Percentiles rank a stretch among this genome's conserved stretches.
Conservation (phyloP, 2,797 vertebrate genomes). For the Crypturellus tataupa region DNA sequence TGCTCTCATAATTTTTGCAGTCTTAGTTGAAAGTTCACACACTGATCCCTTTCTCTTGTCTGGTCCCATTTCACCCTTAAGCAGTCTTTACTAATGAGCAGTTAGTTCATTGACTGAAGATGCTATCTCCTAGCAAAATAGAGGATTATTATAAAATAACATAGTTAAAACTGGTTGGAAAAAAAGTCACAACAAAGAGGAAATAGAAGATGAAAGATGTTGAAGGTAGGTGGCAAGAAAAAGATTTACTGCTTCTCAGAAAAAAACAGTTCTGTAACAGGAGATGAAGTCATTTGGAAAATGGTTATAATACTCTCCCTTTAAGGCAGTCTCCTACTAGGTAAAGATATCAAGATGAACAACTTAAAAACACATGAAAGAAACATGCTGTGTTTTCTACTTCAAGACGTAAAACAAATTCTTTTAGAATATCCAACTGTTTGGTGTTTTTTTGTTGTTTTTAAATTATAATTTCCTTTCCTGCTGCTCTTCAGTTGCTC, state of each 20-base stretch:
- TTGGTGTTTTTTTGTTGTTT: neutral
- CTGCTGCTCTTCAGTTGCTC: neutral
- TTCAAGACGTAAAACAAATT: conserved; percentile 21
- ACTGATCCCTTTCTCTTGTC: neutral
- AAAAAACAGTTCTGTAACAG: conserved; percentile 25
- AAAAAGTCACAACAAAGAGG: conserved; percentile 10
- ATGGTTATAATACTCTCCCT: conserved; percentile 31
- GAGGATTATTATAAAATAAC: neutral
- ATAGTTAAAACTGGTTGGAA: conserved; percentile 19
- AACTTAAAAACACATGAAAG: neutral
- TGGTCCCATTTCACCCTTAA: neutral
- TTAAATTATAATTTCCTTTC: neutral
- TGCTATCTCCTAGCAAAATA: neutral
- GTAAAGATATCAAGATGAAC: conserved; percentile 35
- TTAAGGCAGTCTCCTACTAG: conserved; percentile 5
- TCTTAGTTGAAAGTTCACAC: neutral
- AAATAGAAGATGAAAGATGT: conserved; percentile 22
- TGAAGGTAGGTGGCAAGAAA: neutral
- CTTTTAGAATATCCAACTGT: conserved; percentile 20
- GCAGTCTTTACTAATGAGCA: neutral
- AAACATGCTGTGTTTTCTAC: conserved; percentile 23
- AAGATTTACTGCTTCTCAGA: conserved; percentile 22
- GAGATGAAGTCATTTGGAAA: conserved; percentile 67
- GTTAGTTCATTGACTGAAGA: neutral
- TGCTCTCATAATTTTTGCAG: neutral